Conservation (phyloP, 2,113 vertebrate genomes). For the Trematocara zebra region DNA sequence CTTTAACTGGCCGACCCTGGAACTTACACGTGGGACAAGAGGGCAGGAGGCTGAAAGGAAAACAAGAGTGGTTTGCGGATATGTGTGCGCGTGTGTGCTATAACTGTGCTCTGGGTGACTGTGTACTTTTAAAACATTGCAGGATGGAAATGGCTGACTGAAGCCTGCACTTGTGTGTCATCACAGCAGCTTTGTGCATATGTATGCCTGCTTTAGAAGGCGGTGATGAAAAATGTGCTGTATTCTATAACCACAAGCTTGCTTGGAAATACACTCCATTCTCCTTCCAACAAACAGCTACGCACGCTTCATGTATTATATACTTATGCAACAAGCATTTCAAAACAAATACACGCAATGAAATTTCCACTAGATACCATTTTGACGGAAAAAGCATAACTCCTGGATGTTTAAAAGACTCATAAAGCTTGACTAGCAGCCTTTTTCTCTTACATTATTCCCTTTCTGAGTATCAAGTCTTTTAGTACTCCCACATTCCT, state of each 20-base stretch:
- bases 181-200: neutral
- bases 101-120: neutral
- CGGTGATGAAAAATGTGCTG: neutral
- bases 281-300: neutral
- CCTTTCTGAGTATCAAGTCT: neutral
- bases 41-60: conserved; percentile 42
- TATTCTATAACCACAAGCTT: neutral
- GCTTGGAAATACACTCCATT: neutral
- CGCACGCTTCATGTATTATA: neutral
- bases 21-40: conserved; percentile 40
- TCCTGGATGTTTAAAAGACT: neutral
- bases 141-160: neutral
- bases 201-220: neutral
- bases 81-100: neutral
- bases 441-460: neutral
- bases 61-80: conserved; percentile 34
- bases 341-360: neutral
- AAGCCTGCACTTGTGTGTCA: neutral
- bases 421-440: neutral
- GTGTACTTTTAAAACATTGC: conserved; percentile 11
- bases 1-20: conserved; percentile 43
- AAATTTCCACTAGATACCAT: neutral
- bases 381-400: neutral
- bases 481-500: neutral
- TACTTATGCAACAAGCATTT: neutral